Evolutionary conservation across 92 coral and sea anemone genomes (phyloP), one percentile per base, ranked within the genome.

Genomic region (Meandrina meandrites): DNA sequence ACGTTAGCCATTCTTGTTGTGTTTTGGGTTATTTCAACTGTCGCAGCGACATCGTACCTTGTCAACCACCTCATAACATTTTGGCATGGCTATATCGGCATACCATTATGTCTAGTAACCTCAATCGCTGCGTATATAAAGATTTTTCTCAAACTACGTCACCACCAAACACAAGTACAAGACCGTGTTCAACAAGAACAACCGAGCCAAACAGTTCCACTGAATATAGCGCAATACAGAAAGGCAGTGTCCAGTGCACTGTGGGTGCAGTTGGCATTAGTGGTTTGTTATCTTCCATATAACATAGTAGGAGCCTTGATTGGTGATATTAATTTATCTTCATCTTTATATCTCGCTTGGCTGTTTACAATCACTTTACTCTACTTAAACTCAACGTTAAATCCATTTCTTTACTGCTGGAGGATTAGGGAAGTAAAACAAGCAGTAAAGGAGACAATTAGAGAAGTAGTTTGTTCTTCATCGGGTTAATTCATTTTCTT

Each of bases 161-260:
- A 8, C 22, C 80, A 47, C 17, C 80, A 76, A 22, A 47, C 51
- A 45, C 60, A 76, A n/a, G 57, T 76, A n/a, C 36, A 76, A 28
- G 58, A 76, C 32, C 80, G 24, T 10, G 22, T 28, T 42, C 80
- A 76, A 8, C 60, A 45, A 71, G 76, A 35, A n/a, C 35, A 47
- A n/a, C 58, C 34, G 34, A 45, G 36, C 57, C 57, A 76, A 76
- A n/a, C 60, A 76, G 45, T 2, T 76, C 57, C 58, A 76, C 19
- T 54, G 16, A 79, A 79, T 70, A 79, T 28, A 19, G 53, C 70
- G 48, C 82, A 70, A 54, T 79, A 79, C 82, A 79, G 70, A 58
- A 79, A 35, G 51, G n/a, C 70, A 30, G 48, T 79, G 30, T 31
- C 45, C 82, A 79, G 30, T 79, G n/a, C n/a, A n/a, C n/a, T n/a